phyloP scores from a whole-genome alignment of 2,113 vertebrate genomes.

The Brachyhypopomus occidentalis region DNA sequence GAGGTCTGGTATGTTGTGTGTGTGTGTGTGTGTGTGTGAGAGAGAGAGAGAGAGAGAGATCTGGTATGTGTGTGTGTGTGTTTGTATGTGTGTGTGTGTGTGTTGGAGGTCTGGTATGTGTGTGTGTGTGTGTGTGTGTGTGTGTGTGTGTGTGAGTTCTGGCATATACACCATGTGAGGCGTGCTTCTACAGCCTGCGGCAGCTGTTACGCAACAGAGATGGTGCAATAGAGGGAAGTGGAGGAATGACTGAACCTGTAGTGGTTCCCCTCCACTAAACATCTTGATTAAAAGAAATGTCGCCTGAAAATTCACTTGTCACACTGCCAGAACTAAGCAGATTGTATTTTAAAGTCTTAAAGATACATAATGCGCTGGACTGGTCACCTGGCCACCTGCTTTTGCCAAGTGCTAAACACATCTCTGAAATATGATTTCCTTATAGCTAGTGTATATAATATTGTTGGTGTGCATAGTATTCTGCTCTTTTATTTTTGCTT shows the following conservation, averaged over 20 bases:
- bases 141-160: not conserved
- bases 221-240: conserved; percentile 15
- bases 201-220: conserved; percentile 32
- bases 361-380: not conserved
- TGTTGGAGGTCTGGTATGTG: not conserved
- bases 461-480: too few relatives aligned
- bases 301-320: not conserved
- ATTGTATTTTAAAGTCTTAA: not conserved
- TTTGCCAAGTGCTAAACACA: not conserved
- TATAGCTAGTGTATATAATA: too few relatives aligned
- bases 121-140: not conserved
- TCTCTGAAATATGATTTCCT: not conserved
- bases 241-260: not conserved
- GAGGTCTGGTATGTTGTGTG: too few relatives aligned
- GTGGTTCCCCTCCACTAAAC: not conserved
- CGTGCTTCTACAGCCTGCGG: not conserved
- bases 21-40: too few relatives aligned
- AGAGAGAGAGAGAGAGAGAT: too few relatives aligned
- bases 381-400: not conserved
- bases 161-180: conserved; percentile 25
- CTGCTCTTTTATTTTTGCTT: too few relatives aligned
- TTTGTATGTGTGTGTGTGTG: not conserved
- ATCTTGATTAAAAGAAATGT: not conserved
- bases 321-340: not conserved
- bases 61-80: not conserved